These are phyloP conservation scores for Taurulus bubalis DNA, from an alignment of 2,113 vertebrate species.

Conservation along the genomic window DNA sequence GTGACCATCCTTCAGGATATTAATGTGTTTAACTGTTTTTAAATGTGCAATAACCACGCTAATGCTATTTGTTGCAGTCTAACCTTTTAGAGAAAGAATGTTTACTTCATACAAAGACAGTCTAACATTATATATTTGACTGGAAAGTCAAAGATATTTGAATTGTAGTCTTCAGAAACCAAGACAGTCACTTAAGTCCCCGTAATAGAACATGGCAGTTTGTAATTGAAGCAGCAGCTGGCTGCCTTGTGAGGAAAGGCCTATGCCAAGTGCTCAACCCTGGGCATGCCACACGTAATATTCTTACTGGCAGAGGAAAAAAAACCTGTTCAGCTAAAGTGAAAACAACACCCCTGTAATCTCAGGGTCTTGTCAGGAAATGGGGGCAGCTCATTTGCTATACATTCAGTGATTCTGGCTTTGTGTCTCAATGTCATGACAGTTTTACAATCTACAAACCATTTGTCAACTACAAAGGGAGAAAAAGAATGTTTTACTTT, in stretches of 20 bases:
- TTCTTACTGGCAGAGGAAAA: slow-evolving; percentile 7
- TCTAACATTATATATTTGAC: slow-evolving; percentile 42
- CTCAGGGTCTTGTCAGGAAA: slow-evolving; percentile 21
- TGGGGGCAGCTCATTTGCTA: slow-evolving; percentile 19
- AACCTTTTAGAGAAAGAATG: too few relatives aligned
- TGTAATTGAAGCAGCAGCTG: slow-evolving; percentile 49
- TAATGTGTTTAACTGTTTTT: not conserved
- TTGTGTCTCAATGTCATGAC: slow-evolving; percentile 25
- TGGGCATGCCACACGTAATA: not conserved
- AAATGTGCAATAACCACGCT: not conserved
- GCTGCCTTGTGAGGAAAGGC: slow-evolving; percentile 24
- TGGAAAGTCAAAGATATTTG: slow-evolving; percentile 29
- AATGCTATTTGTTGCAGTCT: not conserved
- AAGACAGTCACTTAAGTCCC: slow-evolving; percentile 34
- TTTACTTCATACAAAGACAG: too few relatives aligned
- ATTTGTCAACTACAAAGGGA: not conserved
- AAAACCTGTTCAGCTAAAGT: slow-evolving; percentile 21
- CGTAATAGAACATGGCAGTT: slow-evolving; percentile 44
- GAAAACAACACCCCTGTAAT: slow-evolving; percentile 49
- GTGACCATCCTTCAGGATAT: not conserved
- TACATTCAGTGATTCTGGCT: slow-evolving; percentile 34
- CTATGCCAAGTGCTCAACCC: slow-evolving; percentile 40
- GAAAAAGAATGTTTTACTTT: not conserved
- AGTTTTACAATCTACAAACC: slow-evolving; percentile 32
- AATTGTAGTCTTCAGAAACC: slow-evolving; percentile 48